Conservation (phyloP, 2,113 vertebrate species). For the Chaenogobius annularis region DNA sequence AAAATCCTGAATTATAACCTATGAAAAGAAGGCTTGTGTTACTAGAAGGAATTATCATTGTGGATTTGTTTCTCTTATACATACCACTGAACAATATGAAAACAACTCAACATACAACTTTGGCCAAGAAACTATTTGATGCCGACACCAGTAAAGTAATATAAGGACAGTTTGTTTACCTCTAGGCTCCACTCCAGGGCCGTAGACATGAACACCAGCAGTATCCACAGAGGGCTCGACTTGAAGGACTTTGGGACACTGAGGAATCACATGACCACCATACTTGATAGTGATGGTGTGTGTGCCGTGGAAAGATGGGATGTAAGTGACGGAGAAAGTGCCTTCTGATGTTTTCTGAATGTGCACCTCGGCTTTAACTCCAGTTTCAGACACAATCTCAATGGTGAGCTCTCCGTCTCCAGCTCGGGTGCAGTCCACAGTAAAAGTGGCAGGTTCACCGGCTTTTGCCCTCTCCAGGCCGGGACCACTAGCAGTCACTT, state of each 20-base stretch:
- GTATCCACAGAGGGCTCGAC: constrained; percentile 88
- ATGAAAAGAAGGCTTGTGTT: neutral
- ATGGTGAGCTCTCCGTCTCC: constrained; percentile 91
- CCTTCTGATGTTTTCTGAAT: constrained; percentile 90
- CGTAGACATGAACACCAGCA: constrained; percentile 85
- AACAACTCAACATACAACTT: neutral
- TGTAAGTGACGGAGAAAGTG: constrained; percentile 92
- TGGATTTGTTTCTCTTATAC: no score
- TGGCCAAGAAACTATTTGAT: neutral
- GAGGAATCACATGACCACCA: constrained; percentile 85
- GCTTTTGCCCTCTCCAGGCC: constrained; percentile 86
- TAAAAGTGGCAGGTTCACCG: constrained; percentile 84
- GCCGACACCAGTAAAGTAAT: no score
- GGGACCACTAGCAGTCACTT: constrained; percentile 87
- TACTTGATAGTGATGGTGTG: constrained; percentile 96
- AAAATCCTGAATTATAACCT: no score
- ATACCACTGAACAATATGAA: neutral
- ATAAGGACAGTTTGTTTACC: constrained; percentile 70
- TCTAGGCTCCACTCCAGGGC: constrained; percentile 88
- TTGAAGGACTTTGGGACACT: constrained; percentile 85
- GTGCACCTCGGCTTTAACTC: constrained; percentile 87
- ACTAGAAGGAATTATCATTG: no score
- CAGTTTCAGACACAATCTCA: constrained; percentile 89
- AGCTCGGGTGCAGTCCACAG: constrained; percentile 89
- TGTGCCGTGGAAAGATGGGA: constrained; percentile 83